Base-by-base conservation (phyloP, 2,113 vertebrate genomes). In the Oncorhynchus mykiss region DNA sequence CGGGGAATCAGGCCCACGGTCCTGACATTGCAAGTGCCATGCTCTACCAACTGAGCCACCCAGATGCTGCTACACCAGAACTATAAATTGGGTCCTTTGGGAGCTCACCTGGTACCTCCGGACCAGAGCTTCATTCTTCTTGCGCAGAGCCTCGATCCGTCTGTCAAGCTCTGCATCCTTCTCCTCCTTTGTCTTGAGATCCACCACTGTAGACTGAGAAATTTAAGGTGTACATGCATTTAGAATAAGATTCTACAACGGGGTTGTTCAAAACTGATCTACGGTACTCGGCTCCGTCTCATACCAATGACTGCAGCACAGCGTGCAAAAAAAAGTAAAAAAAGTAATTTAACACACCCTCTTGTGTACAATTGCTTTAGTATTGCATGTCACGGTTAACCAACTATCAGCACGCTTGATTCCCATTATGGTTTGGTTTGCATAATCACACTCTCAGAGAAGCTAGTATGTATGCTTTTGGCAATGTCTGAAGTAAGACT, bases 81-180 rank as follows among this genome's bases (percentile, higher is more conserved):
- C 12, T 54, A 54, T 18, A 54, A 4, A 16, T 5, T 16, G 25
- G n/a, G 39, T n/a, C 25, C 25, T 68, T 4, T 49, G 12, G 22
- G 45, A 18, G 31, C 16, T 51, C 24, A 91, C 96, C 95, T 97
- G 95, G 80, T 98, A 95, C 69, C 96, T 88, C 84, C 91, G 93
- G 76, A 98, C 93, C 39, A 97, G 90, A 25, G 95, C 96, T 76
- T 96, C 93, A 22, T 97, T 98, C 88, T 98, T 98, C 85, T 95
- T 94, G 13, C 95, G 91, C 76, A 98, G 88, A 3, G 97, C 97
- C 88, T 96, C 96, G 1, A 98, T 97, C 29, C 95, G 89, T 79
- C 84, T 90, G 91, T 98, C 96, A 82, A 98, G 70, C 85, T 96
- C 97, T 0, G 95, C 96, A 34, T 97, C 96, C 78, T 97, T 97